Evolutionary conservation across 2,888 invertebrate genomes (phyloP).

Genomic region (Amphimallon solstitiale): DNA sequence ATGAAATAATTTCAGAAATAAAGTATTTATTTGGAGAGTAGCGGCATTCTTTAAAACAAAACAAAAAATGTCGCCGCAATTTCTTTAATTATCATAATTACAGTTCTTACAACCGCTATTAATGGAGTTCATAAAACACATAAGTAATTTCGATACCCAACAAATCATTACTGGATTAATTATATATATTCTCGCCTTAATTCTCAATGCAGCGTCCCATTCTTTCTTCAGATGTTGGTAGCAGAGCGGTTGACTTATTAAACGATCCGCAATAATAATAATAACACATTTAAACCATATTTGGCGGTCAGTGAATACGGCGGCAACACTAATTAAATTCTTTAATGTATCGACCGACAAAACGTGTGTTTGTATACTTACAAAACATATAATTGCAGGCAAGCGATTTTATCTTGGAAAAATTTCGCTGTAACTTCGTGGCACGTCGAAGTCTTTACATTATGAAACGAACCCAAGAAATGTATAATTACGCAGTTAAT

Average conservation of each 20-base stretch:
- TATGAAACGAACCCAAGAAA: no score
- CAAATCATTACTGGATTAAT: constrained; percentile 12
- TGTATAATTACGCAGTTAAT: no score
- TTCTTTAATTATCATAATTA: no score
- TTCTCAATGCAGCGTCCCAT: constrained; percentile 1
- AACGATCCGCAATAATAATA: constrained; percentile 5
- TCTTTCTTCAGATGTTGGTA: constrained; percentile 1
- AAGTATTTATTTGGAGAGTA: no score
- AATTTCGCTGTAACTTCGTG: no score
- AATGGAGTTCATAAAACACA: not conserved
- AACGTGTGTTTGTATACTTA: constrained; percentile 16
- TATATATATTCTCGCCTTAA: constrained; percentile 1
- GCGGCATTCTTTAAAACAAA: no score
- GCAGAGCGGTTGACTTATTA: not conserved
- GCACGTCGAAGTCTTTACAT: no score
- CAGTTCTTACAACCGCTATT: not conserved
- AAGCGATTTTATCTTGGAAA: no score
- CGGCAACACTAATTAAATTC: constrained; percentile 9
- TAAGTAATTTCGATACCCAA: not conserved
- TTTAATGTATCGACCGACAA: not conserved
- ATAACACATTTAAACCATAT: constrained; percentile 21
- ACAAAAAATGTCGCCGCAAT: no score
- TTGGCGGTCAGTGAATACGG: constrained; percentile 5
- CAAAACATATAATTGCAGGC: constrained; percentile 1
- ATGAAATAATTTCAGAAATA: no score